These are phyloP conservation scores for Osmoderma eremita DNA, from an alignment of 2,888 invertebrate species.

Conservation along the genomic window DNA sequence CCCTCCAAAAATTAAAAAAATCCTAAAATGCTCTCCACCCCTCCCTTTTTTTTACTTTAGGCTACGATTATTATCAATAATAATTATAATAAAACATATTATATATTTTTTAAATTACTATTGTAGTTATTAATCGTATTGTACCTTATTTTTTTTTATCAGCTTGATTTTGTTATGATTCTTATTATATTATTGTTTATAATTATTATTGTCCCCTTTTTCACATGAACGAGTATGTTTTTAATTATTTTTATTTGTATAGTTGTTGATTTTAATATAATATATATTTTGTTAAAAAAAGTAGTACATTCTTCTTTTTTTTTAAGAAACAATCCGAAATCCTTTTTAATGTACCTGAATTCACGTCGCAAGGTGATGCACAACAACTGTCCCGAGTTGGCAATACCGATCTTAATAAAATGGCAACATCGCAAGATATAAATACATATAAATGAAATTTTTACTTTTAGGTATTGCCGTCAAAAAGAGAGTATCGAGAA, in stretches of 20 bases:
- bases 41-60: conserved; percentile 14
- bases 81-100: conserved; percentile 15
- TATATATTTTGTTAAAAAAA: conserved; percentile 67
- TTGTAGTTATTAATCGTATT: conserved; percentile 37
- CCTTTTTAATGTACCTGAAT: too few relatives aligned
- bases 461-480: too few relatives aligned
- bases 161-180: conserved; percentile 56
- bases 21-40: not conserved
- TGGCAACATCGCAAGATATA: too few relatives aligned
- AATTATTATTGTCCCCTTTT: conserved; percentile 53
- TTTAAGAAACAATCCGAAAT: not conserved
- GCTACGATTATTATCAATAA: conserved; percentile 31
- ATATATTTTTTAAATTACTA: conserved; percentile 9
- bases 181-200: too few relatives aligned
- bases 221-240: conserved; percentile 57
- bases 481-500: too few relatives aligned
- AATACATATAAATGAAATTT: too few relatives aligned
- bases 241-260: conserved; percentile 62
- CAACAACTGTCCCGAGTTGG: too few relatives aligned
- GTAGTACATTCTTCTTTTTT: not conserved
- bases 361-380: too few relatives aligned
- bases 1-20: too few relatives aligned
- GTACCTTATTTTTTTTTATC: conserved; percentile 50
- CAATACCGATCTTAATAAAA: too few relatives aligned
- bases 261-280: conserved; percentile 67